Evolutionary conservation across 2,113 vertebrate genomes (phyloP).

Genomic region (Stercorarius parasiticus): DNA sequence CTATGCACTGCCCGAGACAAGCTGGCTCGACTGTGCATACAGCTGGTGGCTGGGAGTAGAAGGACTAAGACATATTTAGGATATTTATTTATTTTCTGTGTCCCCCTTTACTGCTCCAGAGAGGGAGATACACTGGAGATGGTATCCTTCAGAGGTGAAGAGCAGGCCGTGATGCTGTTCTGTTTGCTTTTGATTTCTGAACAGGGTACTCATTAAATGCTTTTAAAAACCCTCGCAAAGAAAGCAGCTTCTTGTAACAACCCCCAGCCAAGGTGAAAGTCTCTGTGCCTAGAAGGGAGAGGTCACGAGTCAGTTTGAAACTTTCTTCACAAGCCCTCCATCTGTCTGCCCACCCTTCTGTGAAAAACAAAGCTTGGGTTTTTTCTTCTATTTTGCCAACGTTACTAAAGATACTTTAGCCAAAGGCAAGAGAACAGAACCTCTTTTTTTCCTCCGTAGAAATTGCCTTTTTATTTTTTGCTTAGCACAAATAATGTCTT

Average conservation of each 20-base stretch:
- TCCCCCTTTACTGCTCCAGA: background rate
- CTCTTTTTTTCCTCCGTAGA: background rate
- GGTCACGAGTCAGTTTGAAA: background rate
- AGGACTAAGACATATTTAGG: background rate
- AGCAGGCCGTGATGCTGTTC: background rate
- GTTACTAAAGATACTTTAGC: background rate
- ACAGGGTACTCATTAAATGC: background rate
- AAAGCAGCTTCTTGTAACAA: background rate
- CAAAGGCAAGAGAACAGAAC: background rate
- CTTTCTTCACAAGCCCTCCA: background rate
- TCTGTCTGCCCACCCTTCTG: background rate
- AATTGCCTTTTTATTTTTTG: background rate
- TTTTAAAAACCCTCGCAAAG: background rate
- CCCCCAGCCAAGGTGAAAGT: background rate
- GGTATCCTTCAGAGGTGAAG: background rate
- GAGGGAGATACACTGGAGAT: too few relatives aligned
- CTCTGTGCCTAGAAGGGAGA: background rate
- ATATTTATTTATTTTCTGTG: background rate
- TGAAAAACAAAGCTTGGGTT: background rate
- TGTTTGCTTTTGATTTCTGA: background rate
- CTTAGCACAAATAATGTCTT: background rate
- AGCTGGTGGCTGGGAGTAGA: background rate
- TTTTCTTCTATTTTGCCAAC: background rate
- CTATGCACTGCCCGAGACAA: background rate
- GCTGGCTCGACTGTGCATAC: rapidly evolving